Evolutionary conservation across 2,113 vertebrate species (phyloP), one percentile per base, ranked within the genome.

Genomic region (Thymallus thymallus): DNA sequence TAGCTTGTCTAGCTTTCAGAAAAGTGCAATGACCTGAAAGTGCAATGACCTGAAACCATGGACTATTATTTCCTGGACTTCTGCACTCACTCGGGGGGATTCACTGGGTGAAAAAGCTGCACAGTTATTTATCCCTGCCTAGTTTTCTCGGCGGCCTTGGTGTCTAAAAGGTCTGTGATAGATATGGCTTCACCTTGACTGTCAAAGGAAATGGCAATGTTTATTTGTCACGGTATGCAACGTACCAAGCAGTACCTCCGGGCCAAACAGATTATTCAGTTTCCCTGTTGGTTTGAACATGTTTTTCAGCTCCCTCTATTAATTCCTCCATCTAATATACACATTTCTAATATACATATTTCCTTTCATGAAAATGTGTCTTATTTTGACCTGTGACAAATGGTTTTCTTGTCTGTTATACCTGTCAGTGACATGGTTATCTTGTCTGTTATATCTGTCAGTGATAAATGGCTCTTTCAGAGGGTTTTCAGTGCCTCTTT

Each of bases 181-280:
- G 69, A 79, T 73, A 56, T 56, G 32, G 18, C 35, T 58, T 26
- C 18, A 81, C 64, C 32, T 61, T 23, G 58, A 2, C 58, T 55
- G 64, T 68, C 69, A 71, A 46, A 62, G 14, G 61, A 56, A 24
- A 51, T 64, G 61, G 22, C 61, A 63, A 10, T 63, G 24, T 63
- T 23, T 63, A 24, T 63, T 63, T 63, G 61, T 26, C 61, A 63
- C 9, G 35, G 35, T 41, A 10, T 41, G 35, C 35, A 41, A 14
- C 29, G 48, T 51, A 51, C 61, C 61, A 26, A n/a, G 26, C 7
- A 26, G 61, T 5, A 63, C 4, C 22, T 23, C n/a, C 1, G 61
- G 10, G 26, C 26, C 10, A 6, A 30, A 64, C 5, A 14, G 62
- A 64, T 64, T 6, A 26, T 48, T 13, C 46, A 12, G 16, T 18